Evolutionary conservation across 2,113 vertebrate genomes (phyloP), one percentile per base, ranked within the genome.

Genomic region (Deroptyus accipitrinus): DNA sequence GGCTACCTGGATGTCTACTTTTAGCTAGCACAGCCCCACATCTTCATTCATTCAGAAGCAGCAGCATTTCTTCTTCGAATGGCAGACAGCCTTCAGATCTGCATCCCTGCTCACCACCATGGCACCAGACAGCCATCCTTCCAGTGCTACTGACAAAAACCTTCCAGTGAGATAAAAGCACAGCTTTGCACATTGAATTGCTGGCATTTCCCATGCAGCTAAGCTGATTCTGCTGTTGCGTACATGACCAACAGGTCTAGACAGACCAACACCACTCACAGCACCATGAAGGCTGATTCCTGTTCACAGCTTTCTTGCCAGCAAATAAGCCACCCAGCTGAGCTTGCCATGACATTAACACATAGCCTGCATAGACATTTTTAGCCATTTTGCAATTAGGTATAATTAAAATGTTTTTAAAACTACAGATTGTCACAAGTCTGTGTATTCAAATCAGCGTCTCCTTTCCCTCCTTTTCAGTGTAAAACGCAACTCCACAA

Each of bases 211-310:
- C 69, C 55, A 6, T 1, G 10, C 37, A 31, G 37, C 51, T 54
- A 13, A 54, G 28, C 31, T 7, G 2, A 6, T 55, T 42, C 54
- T 17, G 46, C 37, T 25, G 25, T 16, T 30, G 30, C 7, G 1
- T 9, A 35, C 9, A 2, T 4, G 30, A 20, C 39, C 28, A 5
- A 57, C 35, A 11, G 13, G 28, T 8, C n/a, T 1, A 6, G 66
- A 48, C 25, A 44, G n/a, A 67, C 11, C 7, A 2, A 28, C 30
- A 42, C 22, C 76, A 6, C 49, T 49, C 3, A 35, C 5, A 35
- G 37, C 37, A 22, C 41, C 2, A 0, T 2, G 7, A 72, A 41
- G 3, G 9, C 35, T 1, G 10, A 10, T 17, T n/a, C 49, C 41
- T 31, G 22, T 5, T 33, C 55, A 18, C 23, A 64, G 48, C 11